Evolutionary conservation across 2,888 invertebrate genomes (phyloP).

Genomic region (Erpobdella octoculata): DNA sequence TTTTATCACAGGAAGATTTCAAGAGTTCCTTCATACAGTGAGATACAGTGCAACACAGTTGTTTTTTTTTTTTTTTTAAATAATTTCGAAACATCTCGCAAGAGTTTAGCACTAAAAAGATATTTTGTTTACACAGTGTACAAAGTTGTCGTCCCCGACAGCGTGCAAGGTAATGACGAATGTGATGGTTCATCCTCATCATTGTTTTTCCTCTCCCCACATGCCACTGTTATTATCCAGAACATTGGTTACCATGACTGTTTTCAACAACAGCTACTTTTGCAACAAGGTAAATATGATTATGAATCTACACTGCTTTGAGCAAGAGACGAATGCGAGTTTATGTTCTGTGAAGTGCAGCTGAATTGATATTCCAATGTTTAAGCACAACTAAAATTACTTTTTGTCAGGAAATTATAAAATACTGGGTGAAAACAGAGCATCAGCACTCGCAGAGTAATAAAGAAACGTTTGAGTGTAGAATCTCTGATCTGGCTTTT

Average conservation of each 20-base stretch:
- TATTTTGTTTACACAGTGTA: background rate
- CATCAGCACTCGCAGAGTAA: constrained; percentile 14
- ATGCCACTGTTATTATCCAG: constrained; percentile 20
- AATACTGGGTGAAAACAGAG: constrained; percentile 25
- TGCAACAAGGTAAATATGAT: constrained; percentile 12
- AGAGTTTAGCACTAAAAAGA: background rate
- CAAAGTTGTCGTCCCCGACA: constrained; percentile 12
- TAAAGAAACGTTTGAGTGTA: constrained; percentile 4
- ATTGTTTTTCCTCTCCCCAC: constrained; percentile 22
- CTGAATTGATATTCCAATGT: no score
- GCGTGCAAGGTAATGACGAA: constrained; percentile 25
- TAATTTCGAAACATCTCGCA: no score
- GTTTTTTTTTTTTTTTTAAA: no score
- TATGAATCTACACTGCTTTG: background rate
- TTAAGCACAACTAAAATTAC: no score
- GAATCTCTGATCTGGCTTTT: background rate
- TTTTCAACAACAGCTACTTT: constrained; percentile 20
- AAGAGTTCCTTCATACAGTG: constrained; percentile 10
- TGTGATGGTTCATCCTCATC: constrained; percentile 22
- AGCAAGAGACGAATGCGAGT: no score
- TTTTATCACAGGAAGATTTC: constrained; percentile 12
- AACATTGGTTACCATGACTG: constrained; percentile 16
- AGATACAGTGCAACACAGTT: constrained; percentile 1
- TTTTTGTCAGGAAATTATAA: constrained; percentile 26
- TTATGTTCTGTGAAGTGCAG: no score